Conservation (phyloP, 2,888 invertebrate species). For the Heliconius erato region DNA sequence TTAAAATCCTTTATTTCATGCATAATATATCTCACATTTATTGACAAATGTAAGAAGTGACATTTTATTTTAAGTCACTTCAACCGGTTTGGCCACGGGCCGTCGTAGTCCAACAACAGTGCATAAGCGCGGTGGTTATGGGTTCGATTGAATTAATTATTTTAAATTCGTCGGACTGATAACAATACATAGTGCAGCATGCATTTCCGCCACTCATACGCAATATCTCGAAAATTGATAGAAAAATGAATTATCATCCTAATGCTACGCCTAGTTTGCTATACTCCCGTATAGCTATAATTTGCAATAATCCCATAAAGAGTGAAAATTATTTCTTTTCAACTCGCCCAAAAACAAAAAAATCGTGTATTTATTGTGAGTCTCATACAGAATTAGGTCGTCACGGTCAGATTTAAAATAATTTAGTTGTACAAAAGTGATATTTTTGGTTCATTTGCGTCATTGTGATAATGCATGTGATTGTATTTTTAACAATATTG, state of each 20-base stretch:
- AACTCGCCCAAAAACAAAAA: background rate
- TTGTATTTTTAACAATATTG: slow-evolving; percentile 28
- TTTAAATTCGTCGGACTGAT: background rate
- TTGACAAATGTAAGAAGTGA: background rate
- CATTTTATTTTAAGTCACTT: background rate
- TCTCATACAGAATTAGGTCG: slow-evolving; percentile 4
- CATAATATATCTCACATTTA: background rate
- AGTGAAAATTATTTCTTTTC: background rate
- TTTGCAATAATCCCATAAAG: background rate
- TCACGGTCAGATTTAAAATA: slow-evolving; percentile 22
- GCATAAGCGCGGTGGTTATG: no score
- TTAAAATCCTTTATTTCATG: background rate
- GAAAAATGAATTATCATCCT: background rate
- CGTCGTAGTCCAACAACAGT: background rate
- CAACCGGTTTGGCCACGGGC: background rate
- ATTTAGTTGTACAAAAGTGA: slow-evolving; percentile 20
- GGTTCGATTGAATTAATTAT: background rate
- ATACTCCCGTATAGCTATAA: no score
- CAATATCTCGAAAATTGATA: background rate
- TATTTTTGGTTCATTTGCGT: slow-evolving; percentile 35
- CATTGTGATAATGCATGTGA: background rate
- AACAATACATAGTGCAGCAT: background rate
- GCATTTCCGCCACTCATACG: background rate
- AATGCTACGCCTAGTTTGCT: background rate
- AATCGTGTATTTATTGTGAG: background rate